Conservation (phyloP, 2,113 vertebrate genomes). For the Todiramphus chloris region DNA sequence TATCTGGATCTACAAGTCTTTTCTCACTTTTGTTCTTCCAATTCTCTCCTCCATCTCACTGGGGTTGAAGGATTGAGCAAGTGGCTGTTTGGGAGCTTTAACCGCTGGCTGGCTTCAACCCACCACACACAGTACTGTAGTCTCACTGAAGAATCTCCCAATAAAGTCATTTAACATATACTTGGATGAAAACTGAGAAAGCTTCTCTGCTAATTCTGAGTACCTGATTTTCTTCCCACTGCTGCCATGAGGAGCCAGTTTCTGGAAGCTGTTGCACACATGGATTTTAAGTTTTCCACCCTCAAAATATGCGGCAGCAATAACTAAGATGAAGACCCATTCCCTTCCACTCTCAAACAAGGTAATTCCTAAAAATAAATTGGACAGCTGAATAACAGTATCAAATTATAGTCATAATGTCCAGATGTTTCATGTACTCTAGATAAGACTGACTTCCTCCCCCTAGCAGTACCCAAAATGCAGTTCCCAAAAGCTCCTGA, state of each 20-base stretch:
- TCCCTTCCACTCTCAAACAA: conserved; percentile 46
- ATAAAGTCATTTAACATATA: neutral
- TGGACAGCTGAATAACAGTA: conserved; percentile 8
- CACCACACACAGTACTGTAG: neutral
- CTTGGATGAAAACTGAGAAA: neutral
- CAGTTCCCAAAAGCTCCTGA: neutral
- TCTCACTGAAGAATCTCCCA: neutral
- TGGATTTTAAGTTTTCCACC: conserved; percentile 37
- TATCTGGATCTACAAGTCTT: neutral
- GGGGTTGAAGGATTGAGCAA: neutral
- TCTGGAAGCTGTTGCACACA: conserved; percentile 18
- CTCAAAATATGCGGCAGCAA: conserved; percentile 36
- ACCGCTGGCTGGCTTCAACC: neutral
- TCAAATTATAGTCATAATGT: neutral
- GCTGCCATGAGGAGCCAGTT: conserved; percentile 17
- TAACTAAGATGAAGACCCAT: conserved; percentile 44
- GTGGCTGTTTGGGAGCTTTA: neutral
- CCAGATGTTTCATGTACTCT: neutral
- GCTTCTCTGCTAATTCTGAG: conserved; percentile 2
- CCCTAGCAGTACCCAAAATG: neutral
- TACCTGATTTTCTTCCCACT: conserved; percentile 49
- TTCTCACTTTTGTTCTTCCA: neutral
- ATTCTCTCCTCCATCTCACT: neutral
- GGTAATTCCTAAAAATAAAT: conserved; percentile 29
- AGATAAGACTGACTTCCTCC: neutral